These are phyloP conservation scores for Tragelaphus eurycerus DNA, from an alignment of 2,797 vertebrate genomes.

Conservation along the genomic window DNA sequence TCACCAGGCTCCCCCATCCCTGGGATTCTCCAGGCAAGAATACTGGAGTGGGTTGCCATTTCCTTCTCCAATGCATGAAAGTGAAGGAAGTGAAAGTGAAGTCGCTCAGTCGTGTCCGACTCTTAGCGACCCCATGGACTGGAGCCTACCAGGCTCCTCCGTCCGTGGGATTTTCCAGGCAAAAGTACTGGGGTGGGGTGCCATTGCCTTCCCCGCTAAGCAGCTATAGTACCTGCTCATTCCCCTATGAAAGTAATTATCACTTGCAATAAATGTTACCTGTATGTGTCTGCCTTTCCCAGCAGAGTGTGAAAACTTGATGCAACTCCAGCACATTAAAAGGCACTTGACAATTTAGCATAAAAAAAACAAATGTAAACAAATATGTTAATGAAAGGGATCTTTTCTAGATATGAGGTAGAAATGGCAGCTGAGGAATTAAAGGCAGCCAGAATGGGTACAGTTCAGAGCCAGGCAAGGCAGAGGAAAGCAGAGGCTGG, in stretches of 20 bases:
- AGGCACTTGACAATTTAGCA: background rate
- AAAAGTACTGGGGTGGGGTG: too few species aligned
- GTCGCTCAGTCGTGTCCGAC: too few species aligned
- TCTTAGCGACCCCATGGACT: too few species aligned
- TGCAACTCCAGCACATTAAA: background rate
- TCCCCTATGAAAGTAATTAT: background rate
- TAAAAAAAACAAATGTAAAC: conserved; percentile 33
- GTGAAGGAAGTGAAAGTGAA: too few species aligned
- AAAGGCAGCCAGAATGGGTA: background rate
- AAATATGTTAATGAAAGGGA: background rate
- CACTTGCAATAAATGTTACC: background rate
- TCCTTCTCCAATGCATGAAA: too few species aligned
- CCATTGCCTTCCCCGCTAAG: too few species aligned
- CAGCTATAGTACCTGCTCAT: background rate
- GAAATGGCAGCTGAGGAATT: background rate
- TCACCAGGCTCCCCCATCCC: too few species aligned
- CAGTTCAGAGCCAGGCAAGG: background rate
- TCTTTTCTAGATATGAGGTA: background rate
- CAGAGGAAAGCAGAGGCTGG: background rate
- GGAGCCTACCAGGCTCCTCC: too few species aligned
- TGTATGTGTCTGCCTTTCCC: background rate
- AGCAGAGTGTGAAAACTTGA: conserved; percentile 14
- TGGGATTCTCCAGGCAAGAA: too few species aligned
- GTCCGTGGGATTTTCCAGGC: too few species aligned
- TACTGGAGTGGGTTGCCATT: too few species aligned